Evolutionary conservation across 2,113 vertebrate species (phyloP).

Genomic region (Setophaga coronata): DNA sequence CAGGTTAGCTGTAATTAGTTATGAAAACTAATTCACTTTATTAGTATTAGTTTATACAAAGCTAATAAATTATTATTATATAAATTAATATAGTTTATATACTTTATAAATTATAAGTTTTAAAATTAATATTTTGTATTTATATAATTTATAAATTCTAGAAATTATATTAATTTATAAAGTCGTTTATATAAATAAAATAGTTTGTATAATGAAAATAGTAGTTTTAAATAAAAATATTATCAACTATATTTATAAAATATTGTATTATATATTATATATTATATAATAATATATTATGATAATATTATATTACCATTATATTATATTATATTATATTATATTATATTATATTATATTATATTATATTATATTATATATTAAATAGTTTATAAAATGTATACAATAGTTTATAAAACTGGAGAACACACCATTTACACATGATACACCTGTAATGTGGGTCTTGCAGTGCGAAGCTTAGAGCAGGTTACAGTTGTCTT

Average conservation of each 20-base stretch:
- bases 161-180: not conserved
- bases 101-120: too few relatives aligned
- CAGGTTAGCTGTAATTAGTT: not conserved
- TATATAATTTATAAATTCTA: not conserved
- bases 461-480: not conserved
- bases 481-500: not conserved
- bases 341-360: too few relatives aligned
- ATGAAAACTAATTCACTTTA: not conserved
- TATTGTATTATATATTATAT: too few relatives aligned
- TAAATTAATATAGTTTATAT: not conserved
- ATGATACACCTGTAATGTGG: not conserved
- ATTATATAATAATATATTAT: too few relatives aligned
- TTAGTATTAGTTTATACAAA: not conserved
- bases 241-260: too few relatives aligned
- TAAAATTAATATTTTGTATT: not conserved
- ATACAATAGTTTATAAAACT: not conserved
- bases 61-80: not conserved
- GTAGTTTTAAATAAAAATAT: not conserved
- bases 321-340: too few relatives aligned
- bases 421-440: not conserved
- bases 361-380: too few relatives aligned
- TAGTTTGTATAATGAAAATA: too few relatives aligned
- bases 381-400: not conserved
- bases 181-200: not conserved
- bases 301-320: too few relatives aligned